Base-by-base conservation (phyloP, 53 echinoderm and acorn worm species). In the Temnopleurus reevesii region DNA sequence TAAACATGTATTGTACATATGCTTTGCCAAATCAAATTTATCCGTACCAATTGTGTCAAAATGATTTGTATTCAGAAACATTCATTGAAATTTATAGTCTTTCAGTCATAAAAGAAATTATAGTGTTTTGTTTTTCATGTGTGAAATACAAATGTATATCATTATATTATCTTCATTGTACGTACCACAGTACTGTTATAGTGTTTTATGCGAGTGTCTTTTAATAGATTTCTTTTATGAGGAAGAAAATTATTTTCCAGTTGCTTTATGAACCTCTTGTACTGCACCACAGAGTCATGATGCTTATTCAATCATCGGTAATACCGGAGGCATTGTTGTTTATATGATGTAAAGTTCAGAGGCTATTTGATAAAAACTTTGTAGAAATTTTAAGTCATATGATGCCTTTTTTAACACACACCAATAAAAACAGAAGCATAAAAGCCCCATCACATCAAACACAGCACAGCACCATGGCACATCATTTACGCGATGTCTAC, bases 101-200 rank as follows among this genome's bases (percentile, higher is more conserved):
- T 63, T 63, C 63, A 63, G 31, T 63, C 34, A 63, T 63, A 31
- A 38, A 19, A 71, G 71, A 71, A 71, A 49, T n/a, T n/a, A 71
- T 19, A 71, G 43, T 71, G 41, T 38, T 34, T n/a, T 64, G 33
- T 64, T 4, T 71, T 1, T 41, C 71, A 8, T 71, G 43, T 38
- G 71, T 41, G 71, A 41, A 38, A 19, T 43, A 38, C 41, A 38
- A 38, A 8, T 38, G 36, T 71, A n/a, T 6, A 71, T n/a, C n/a
- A 71, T 41, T 1, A n/a, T 43, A 71, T 12, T 34, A 18, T 41
- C 38, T 43, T 71, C 38, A 71, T n/a, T n/a, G 41, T 71, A n/a
- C n/a, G 15, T 71, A 65, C 17, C 35, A 65, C 65, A 65, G 71
- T 38, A 41, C 71, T 71, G 43, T 41, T 71, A 41, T 21, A 71